Evolutionary conservation across 1,140 invertebrate genomes (phyloP), one percentile per base, ranked within the genome.

Genomic region (Kradibia gibbosae): DNA sequence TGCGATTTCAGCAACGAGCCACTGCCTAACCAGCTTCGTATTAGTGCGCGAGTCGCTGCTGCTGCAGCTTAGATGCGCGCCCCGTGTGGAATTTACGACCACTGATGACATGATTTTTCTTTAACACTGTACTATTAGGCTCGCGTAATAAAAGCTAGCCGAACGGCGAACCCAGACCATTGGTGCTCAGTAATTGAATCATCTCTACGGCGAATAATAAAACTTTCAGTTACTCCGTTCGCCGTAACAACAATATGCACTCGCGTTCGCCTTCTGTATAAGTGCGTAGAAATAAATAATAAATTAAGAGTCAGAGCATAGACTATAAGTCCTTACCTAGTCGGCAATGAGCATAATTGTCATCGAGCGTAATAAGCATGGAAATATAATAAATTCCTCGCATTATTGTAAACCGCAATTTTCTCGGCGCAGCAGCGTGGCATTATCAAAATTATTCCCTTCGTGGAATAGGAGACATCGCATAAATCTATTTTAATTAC

Each of bases 391-490:
- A 67, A 39, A 39, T n/a, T 67, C 36, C 17, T 17, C 20, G 15
- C 22, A 67, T 67, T 67, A 67, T 34, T 67, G 15, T 39, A 65
- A 36, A 36, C 62, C 22, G 10, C 34, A 65, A 65, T 45, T 28
- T 77, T 62, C 36, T 20, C 20, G 57, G 39, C 48, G 62, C 20
- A 31, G 7, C 3, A 76, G 10, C 28, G 17, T 22, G 39, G 39
- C n/a, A 62, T 76, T 48, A 65, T 65, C 74, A 76, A 76, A 76
- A 76, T 65, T 76, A 78, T 78, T 78, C 60, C 60, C 8, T 20
- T 45, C 42, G 1, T 42, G 31, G 48, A 55, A 34, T 31, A 39
- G 25, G 34, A 62, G 78, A 60, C 36, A 73, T 80, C 67, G 20
- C 65, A 67, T 78, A 67, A 76, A 65, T 62, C 39, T 17, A 34